phyloP scores from a whole-genome alignment of 2,888 invertebrate species.

The Drosophila heteroneura region DNA sequence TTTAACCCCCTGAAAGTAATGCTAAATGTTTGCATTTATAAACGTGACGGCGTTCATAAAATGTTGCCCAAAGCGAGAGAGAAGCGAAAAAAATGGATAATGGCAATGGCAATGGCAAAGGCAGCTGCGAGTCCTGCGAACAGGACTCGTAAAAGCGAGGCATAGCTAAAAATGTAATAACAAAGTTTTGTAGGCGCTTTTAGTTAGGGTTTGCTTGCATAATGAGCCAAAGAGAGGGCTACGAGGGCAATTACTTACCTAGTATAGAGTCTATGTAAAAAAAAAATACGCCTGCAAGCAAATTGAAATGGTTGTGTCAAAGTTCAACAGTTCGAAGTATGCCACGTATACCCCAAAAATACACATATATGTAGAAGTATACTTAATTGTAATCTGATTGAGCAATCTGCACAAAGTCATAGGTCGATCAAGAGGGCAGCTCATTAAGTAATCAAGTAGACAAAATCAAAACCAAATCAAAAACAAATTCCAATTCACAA shows the following conservation, averaged over 20 bases:
- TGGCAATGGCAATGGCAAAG: conserved; percentile 36
- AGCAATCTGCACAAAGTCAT: conserved; percentile 32
- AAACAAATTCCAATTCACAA: not conserved
- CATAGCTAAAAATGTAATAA: conserved; percentile 45
- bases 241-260: conserved; percentile 52
- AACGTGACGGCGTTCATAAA: conserved; percentile 62
- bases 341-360: not conserved
- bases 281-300: conserved; percentile 16
- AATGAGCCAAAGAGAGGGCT: conserved; percentile 26
- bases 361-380: not conserved
- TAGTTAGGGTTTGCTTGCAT: conserved; percentile 43
- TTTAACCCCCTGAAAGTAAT: conserved; percentile 11
- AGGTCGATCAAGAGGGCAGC: conserved; percentile 26
- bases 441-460: conserved; percentile 3
- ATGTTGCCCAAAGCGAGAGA: conserved; percentile 25
- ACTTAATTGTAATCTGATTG: conserved; percentile 11
- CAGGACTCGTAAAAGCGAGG: conserved; percentile 40
- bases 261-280: conserved; percentile 22
- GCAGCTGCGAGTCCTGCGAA: conserved; percentile 23
- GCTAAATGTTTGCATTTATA: conserved; percentile 71
- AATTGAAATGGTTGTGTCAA: conserved; percentile 36
- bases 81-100: conserved; percentile 40
- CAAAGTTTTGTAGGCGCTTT: conserved; percentile 55
- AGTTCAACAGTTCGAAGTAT: conserved; percentile 9
- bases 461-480: not conserved